These are phyloP conservation scores for Phortica magna DNA, from an alignment of 2,888 invertebrate genomes.

Conservation along the genomic window DNA sequence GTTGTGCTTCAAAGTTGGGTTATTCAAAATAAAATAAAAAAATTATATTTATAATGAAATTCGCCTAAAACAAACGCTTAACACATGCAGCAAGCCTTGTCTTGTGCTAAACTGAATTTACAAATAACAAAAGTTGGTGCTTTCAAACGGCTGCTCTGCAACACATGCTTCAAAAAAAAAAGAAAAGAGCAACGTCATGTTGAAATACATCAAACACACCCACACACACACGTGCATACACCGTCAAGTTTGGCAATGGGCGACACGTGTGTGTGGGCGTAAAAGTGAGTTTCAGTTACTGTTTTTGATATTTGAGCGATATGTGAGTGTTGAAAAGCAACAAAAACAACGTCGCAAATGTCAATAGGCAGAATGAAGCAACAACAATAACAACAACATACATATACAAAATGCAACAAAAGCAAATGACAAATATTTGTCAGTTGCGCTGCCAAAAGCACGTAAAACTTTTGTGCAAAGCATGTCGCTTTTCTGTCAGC, in stretches of 20 bases:
- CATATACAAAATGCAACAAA: background rate
- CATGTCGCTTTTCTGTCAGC: background rate
- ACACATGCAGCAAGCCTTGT: too few species aligned
- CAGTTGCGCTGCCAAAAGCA: background rate
- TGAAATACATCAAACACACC: slow-evolving; percentile 55
- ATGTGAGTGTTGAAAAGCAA: background rate
- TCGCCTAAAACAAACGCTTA: too few species aligned
- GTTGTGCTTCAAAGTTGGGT: too few species aligned
- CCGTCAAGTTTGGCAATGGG: background rate
- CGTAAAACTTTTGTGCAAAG: background rate
- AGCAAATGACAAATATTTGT: background rate
- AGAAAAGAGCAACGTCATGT: slow-evolving; percentile 55
- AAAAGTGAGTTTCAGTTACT: slow-evolving; percentile 34
- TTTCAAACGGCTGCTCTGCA: slow-evolving; percentile 5
- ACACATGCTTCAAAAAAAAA: slow-evolving; percentile 30
- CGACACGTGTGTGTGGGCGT: slow-evolving; percentile 44
- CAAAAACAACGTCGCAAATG: background rate
- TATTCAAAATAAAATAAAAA: too few species aligned
- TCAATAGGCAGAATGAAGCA: slow-evolving; percentile 22
- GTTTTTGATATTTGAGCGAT: slow-evolving; percentile 38
- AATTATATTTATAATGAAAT: too few species aligned
- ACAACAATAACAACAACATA: slow-evolving; percentile 7
- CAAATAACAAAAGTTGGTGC: too few species aligned
- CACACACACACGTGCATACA: slow-evolving; percentile 33
- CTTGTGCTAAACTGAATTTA: too few species aligned